A percentile compares a stretch with the other conserved stretches of the same genome.
These are phyloP conservation scores for Sisyra nigra DNA, from an alignment of 2,888 invertebrate species.

Conservation along the genomic window DNA sequence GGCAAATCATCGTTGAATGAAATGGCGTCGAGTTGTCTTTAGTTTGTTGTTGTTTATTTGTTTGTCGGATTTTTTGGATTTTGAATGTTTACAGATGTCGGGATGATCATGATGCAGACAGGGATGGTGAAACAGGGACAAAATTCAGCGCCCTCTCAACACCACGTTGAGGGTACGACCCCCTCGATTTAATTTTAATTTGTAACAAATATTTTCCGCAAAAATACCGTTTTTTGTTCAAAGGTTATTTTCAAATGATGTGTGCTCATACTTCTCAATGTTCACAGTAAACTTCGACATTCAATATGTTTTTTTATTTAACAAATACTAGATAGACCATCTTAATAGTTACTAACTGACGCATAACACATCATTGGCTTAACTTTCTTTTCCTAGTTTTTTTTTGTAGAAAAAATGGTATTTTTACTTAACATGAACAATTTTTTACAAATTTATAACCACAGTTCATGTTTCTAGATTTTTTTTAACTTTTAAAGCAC, in stretches of 20 bases:
- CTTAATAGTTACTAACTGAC: too few species aligned
- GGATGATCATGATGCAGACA: slow-evolving; percentile 94
- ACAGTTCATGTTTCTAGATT: too few species aligned
- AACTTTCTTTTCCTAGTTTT: too few species aligned
- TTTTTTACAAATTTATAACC: too few species aligned
- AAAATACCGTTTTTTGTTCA: background rate
- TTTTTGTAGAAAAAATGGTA: too few species aligned
- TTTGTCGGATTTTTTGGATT: slow-evolving; percentile 18
- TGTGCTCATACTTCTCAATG: background rate
- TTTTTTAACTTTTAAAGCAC: too few species aligned
- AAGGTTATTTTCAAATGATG: too few species aligned
- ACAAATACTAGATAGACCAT: slow-evolving; percentile 9
- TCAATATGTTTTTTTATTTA: slow-evolving; percentile 12
- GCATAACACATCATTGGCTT: too few species aligned
- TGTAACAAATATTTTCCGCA: background rate
- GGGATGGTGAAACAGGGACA: slow-evolving; percentile 87
- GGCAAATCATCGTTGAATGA: too few species aligned
- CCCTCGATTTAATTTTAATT: slow-evolving; percentile 17
- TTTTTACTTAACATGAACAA: too few species aligned
- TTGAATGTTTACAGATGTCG: slow-evolving; percentile 80
- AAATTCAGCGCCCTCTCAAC: slow-evolving; percentile 43
- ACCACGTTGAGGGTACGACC: slow-evolving; percentile 66
- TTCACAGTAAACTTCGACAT: too few species aligned
- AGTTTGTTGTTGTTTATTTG: background rate
- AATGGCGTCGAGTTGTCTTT: background rate